These are phyloP conservation scores for Rhopalosiphum maidis DNA, from an alignment of 1,140 invertebrate species.

Conservation along the genomic window DNA sequence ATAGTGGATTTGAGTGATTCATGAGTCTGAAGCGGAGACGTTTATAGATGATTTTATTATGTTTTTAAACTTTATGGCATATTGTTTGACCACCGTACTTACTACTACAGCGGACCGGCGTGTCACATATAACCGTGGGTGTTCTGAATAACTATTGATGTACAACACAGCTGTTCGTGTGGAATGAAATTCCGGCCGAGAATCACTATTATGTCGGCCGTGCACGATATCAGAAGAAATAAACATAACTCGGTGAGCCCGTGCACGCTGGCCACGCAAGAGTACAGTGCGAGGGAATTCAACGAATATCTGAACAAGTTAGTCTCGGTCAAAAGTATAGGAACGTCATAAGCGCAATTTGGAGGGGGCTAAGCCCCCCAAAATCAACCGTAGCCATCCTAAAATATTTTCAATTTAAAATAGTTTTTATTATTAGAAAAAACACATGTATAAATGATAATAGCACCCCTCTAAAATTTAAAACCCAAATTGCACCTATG, in stretches of 20 bases:
- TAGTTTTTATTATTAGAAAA: no score
- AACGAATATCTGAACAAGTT: slow-evolving; percentile 53
- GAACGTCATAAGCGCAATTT: not conserved
- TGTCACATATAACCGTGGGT: not conserved
- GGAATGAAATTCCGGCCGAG: slow-evolving; percentile 1
- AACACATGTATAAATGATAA: no score
- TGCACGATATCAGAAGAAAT: slow-evolving; percentile 15
- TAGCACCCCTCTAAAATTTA: no score
- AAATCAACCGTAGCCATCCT: no score
- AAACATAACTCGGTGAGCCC: slow-evolving; percentile 38
- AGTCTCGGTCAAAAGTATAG: not conserved
- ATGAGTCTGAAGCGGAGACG: no score
- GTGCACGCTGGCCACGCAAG: not conserved
- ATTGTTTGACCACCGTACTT: not conserved
- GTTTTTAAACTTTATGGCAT: not conserved
- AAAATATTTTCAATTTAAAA: no score
- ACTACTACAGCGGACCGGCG: not conserved
- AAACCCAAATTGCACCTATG: no score
- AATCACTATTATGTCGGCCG: not conserved
- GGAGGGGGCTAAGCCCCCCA: no score
- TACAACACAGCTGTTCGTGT: not conserved
- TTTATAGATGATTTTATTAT: no score
- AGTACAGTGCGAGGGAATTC: slow-evolving; percentile 44
- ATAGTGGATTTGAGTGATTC: no score
- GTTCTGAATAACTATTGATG: not conserved